Conservation (phyloP, 2,797 vertebrate genomes). For the Onychomys torridus region DNA sequence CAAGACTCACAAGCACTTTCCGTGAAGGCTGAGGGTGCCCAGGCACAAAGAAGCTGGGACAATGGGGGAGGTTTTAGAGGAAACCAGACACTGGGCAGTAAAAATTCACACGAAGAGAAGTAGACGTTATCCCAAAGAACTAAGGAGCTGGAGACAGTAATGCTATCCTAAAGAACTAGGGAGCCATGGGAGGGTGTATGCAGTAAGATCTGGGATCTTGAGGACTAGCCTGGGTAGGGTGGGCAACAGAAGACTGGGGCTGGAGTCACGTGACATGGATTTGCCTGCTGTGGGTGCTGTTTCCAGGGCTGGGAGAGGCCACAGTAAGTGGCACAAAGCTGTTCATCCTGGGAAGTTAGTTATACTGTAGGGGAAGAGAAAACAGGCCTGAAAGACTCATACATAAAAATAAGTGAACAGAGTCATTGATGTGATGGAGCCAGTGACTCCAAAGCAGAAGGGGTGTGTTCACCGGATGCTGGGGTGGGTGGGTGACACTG, state of each 20-base stretch:
- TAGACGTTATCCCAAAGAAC: neutral
- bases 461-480: neutral
- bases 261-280: neutral
- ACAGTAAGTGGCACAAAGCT: neutral
- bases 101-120: neutral
- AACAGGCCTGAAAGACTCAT: conserved; percentile 19
- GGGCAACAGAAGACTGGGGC: neutral
- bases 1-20: neutral
- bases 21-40: neutral
- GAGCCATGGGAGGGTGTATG: neutral
- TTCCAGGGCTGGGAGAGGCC: neutral
- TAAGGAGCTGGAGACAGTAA: neutral
- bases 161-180: neutral
- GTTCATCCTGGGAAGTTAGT: neutral
- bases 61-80: neutral
- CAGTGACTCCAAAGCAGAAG: neutral
- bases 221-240: neutral
- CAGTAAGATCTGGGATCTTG: neutral
- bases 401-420: neutral
- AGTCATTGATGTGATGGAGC: neutral
- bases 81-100: neutral
- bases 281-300: rapidly evolving
- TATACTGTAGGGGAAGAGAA: conserved; percentile 1
- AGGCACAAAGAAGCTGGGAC: neutral
- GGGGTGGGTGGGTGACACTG: neutral